Evolutionary conservation across 2,888 invertebrate species (phyloP).

Genomic region (Oscheius myriophilus): DNA sequence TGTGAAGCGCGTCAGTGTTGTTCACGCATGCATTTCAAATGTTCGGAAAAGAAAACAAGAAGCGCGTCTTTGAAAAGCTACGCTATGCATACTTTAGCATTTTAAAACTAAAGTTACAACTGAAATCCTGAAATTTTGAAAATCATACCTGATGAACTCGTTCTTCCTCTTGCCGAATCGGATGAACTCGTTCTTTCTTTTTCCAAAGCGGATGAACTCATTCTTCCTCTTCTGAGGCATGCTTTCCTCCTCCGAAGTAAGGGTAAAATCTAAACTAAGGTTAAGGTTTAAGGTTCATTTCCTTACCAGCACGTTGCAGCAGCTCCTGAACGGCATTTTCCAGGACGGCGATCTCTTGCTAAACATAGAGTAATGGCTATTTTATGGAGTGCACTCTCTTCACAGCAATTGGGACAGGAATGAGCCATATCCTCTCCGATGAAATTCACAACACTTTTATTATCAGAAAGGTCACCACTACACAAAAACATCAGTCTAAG

Average conservation of each 20-base stretch:
- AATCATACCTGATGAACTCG: slow-evolving; percentile 59
- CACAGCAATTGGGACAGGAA: too few species aligned
- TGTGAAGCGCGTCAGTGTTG: slow-evolving; percentile 8
- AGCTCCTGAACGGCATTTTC: slow-evolving; percentile 56
- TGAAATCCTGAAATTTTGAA: too few species aligned
- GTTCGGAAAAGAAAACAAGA: slow-evolving; percentile 15
- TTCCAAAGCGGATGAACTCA: slow-evolving; percentile 60
- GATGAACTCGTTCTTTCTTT: slow-evolving; percentile 59
- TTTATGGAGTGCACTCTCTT: too few species aligned
- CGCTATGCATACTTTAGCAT: neutral
- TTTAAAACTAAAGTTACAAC: neutral
- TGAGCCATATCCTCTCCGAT: too few species aligned
- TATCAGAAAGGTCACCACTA: too few species aligned
- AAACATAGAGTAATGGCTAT: slow-evolving; percentile 12
- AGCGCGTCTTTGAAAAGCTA: slow-evolving; percentile 5
- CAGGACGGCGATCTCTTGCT: slow-evolving; percentile 49
- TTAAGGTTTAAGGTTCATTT: neutral
- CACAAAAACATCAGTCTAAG: too few species aligned
- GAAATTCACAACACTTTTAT: too few species aligned
- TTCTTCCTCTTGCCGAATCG: slow-evolving; percentile 53
- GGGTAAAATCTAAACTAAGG: slow-evolving; percentile 30
- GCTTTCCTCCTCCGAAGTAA: slow-evolving; percentile 28
- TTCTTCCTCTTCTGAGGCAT: slow-evolving; percentile 51
- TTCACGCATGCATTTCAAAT: slow-evolving; percentile 22
- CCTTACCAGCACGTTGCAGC: slow-evolving; percentile 44